Evolutionary conservation across 2,888 invertebrate genomes (phyloP).

Genomic region (Brachypalpus laphriformis): DNA sequence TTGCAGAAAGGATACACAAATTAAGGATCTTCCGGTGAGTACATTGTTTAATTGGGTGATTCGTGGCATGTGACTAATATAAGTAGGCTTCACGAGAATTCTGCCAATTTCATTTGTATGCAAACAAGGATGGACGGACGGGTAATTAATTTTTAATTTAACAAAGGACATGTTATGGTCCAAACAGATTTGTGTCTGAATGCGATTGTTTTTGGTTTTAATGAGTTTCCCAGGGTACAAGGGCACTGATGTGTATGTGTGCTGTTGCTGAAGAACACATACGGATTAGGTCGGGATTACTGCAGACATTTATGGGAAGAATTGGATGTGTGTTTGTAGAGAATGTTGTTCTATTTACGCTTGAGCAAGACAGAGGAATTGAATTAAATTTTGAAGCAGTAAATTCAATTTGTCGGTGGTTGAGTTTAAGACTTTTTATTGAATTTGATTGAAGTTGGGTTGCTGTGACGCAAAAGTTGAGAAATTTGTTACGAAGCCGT

Average conservation of each 20-base stretch:
- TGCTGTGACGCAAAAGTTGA: too few relatives aligned
- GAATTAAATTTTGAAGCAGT: conserved; percentile 18
- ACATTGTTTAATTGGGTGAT: conserved; percentile 35
- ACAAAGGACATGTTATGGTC: conserved; percentile 2
- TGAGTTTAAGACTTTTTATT: too few relatives aligned
- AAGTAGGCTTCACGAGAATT: conserved; percentile 5
- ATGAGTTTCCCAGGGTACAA: neutral
- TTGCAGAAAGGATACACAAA: neutral
- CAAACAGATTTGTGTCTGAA: neutral
- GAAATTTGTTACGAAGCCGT: too few relatives aligned
- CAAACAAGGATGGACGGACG: conserved; percentile 9
- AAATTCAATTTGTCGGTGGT: conserved; percentile 36
- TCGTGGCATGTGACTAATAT: conserved; percentile 23
- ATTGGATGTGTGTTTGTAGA: neutral
- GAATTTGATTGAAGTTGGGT: too few relatives aligned
- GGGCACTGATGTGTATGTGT: neutral
- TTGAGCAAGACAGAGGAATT: conserved; percentile 16
- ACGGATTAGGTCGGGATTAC: conserved; percentile 17
- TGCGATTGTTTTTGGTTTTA: conserved; percentile 25
- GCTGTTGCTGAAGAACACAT: neutral
- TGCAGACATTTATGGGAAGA: conserved; percentile 10
- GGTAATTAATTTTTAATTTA: conserved; percentile 46
- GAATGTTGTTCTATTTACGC: conserved; percentile 16
- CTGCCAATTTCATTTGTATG: conserved; percentile 18
- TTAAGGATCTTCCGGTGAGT: neutral